phyloP scores from a whole-genome alignment of 2,888 invertebrate species.

The Lissocephala sabroskyi region DNA sequence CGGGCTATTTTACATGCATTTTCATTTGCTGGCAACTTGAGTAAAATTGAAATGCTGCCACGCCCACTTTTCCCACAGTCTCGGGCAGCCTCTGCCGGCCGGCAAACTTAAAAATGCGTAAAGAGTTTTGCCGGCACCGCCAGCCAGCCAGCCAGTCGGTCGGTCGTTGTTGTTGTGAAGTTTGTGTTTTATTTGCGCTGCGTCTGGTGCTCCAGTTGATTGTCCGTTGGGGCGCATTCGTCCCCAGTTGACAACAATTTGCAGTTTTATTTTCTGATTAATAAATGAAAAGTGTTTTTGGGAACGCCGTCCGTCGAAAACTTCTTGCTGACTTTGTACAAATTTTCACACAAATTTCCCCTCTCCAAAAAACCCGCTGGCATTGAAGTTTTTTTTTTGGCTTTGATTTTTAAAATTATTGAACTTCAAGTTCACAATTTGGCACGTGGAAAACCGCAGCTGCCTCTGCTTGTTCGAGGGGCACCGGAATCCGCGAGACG shows the following conservation, averaged over 20 bases:
- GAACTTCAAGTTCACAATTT: not conserved
- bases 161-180: constrained; percentile 11
- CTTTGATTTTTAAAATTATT: not conserved
- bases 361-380: too few relatives aligned
- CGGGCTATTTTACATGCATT: too few relatives aligned
- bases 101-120: constrained; percentile 54
- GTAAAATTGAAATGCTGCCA: constrained; percentile 56
- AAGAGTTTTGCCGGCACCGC: constrained; percentile 31
- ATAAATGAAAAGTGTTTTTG: constrained; percentile 36
- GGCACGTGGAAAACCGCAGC: not conserved
- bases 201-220: constrained; percentile 51
- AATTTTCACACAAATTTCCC: not conserved
- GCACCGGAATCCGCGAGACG: constrained; percentile 7
- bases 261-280: constrained; percentile 37
- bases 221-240: constrained; percentile 18
- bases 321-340: constrained; percentile 29
- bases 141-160: too few relatives aligned
- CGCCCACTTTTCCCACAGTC: constrained; percentile 57
- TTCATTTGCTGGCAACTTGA: constrained; percentile 30
- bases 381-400: not conserved
- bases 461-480: not conserved
- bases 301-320: not conserved
- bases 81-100: not conserved
- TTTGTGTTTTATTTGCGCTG: constrained; percentile 46
- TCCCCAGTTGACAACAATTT: constrained; percentile 5